Conservation (phyloP, 2,113 vertebrate species). For the Rutilus rutilus region DNA sequence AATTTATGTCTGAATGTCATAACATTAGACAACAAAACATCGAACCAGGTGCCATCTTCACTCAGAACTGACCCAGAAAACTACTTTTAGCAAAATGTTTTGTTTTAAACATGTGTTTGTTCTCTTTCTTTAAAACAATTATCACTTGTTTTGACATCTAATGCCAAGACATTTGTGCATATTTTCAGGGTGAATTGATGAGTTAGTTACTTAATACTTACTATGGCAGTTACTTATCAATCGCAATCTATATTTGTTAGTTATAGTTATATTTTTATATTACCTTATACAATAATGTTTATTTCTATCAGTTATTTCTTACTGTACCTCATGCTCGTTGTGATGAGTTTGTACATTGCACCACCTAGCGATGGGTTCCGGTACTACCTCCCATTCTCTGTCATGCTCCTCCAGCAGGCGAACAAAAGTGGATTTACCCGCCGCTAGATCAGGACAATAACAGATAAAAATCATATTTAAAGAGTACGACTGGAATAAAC, state of each 20-base stretch:
- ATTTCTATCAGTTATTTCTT: not conserved
- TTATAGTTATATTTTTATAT: not conserved
- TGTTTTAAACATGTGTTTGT: not conserved
- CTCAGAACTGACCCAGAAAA: not conserved
- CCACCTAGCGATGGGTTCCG: slow-evolving; percentile 92
- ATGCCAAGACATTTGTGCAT: not conserved
- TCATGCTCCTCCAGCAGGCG: slow-evolving; percentile 81
- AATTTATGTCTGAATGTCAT: not conserved
- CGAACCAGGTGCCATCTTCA: not conserved
- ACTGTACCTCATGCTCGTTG: slow-evolving; percentile 83
- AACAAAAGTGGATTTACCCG: slow-evolving; percentile 93
- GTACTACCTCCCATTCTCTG: slow-evolving; percentile 90
- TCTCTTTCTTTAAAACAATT: not conserved
- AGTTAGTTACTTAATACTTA: too few species aligned
- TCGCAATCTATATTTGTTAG: too few species aligned
- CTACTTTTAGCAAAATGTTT: not conserved
- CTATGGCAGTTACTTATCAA: not conserved
- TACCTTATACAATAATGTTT: not conserved
- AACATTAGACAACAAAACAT: not conserved
- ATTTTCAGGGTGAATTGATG: not conserved
- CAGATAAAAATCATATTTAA: not conserved
- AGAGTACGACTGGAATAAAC: not conserved
- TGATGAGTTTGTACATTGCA: slow-evolving; percentile 86
- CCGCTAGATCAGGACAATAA: slow-evolving; percentile 72
- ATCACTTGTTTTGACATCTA: not conserved